Evolutionary conservation across 1,140 invertebrate genomes (phyloP).

Genomic region (Diprion similis): DNA sequence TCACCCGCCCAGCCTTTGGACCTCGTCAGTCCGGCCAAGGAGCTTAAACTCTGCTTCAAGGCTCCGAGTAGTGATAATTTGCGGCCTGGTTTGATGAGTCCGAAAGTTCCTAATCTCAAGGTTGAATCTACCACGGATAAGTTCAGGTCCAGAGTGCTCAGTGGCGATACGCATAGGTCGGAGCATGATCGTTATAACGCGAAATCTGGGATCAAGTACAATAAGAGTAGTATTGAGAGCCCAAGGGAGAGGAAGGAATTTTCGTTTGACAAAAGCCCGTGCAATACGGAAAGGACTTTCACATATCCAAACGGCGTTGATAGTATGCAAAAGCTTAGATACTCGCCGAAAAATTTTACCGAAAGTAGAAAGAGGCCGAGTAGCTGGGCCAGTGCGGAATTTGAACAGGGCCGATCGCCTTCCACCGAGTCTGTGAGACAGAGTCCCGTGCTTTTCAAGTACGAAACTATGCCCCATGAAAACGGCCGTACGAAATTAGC

Average conservation of each 20-base stretch:
- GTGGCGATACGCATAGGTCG: conserved; percentile 23
- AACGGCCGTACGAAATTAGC: conserved; percentile 36
- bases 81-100: conserved; percentile 30
- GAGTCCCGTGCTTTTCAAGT: conserved; percentile 27
- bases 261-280: conserved; percentile 33
- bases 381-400: conserved; percentile 37
- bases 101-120: conserved; percentile 39
- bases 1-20: conserved; percentile 40
- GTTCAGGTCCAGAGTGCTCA: conserved; percentile 23
- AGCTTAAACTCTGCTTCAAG: conserved; percentile 37
- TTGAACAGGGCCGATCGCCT: conserved; percentile 26
- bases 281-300: conserved; percentile 34
- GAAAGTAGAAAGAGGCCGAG: conserved; percentile 39
- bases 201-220: conserved; percentile 26
- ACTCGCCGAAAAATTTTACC: conserved; percentile 32
- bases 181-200: conserved; percentile 39
- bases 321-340: conserved; percentile 37
- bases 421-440: conserved; percentile 16
- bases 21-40: conserved; percentile 46
- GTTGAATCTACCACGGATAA: conserved; percentile 31
- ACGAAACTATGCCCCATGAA: conserved; percentile 28
- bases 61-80: conserved; percentile 27
- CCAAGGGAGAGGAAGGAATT: conserved; percentile 36
- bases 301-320: conserved; percentile 30
- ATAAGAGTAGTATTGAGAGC: conserved; percentile 28